phyloP scores from a whole-genome alignment of 2,888 invertebrate species.

The Tetrapedia diversipes region DNA sequence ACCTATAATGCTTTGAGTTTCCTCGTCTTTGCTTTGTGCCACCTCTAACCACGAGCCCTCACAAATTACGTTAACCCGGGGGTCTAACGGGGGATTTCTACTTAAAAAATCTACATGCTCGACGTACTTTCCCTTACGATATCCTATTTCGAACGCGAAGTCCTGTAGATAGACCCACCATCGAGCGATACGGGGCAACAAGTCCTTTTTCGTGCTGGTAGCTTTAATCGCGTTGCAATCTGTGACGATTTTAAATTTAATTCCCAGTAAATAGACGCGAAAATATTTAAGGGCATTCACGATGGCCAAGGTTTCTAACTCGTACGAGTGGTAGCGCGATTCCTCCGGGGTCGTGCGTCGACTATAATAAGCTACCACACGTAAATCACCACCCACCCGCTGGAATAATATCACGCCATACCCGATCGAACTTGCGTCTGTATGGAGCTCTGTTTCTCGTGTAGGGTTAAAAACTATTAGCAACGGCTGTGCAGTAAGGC shows the following conservation, averaged over 20 bases:
- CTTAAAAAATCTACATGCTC: constrained; percentile 28
- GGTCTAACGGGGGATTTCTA: constrained; percentile 7
- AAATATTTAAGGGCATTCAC: constrained; percentile 44
- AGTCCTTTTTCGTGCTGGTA: too few relatives aligned
- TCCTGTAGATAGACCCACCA: constrained; percentile 27
- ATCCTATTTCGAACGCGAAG: constrained; percentile 20
- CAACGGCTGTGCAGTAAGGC: neutral
- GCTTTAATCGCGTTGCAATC: too few relatives aligned
- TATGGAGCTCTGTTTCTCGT: constrained; percentile 27
- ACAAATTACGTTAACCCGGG: neutral
- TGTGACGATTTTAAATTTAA: too few relatives aligned
- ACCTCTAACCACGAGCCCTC: constrained; percentile 12
- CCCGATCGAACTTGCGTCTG: constrained; percentile 31
- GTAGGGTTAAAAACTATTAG: constrained; percentile 15
- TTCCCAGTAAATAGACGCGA: too few relatives aligned
- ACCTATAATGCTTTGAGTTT: neutral
- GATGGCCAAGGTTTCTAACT: constrained; percentile 47
- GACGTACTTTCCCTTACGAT: neutral
- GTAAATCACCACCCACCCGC: neutral
- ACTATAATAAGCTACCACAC: constrained; percentile 22
- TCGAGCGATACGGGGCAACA: too few relatives aligned
- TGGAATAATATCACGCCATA: constrained; percentile 17
- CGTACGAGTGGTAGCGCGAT: constrained; percentile 39
- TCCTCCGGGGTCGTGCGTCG: constrained; percentile 14
- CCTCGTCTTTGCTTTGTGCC: constrained; percentile 1